Evolutionary conservation across 1,140 invertebrate genomes (phyloP).

Genomic region (Cherax destructor): DNA sequence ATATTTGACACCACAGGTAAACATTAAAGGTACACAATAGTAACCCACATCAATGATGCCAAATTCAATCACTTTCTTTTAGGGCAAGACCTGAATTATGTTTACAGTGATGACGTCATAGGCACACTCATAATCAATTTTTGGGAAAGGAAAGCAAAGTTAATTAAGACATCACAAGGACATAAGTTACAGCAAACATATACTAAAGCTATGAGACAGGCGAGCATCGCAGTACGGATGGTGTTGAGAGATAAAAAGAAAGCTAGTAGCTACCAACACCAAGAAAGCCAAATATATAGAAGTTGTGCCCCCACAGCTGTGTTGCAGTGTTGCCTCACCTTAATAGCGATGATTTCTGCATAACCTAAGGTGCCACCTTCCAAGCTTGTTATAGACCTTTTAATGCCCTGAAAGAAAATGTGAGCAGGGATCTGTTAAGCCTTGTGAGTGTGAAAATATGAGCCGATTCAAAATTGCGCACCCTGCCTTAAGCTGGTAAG

Average conservation of each 20-base stretch:
- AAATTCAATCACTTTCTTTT: not conserved
- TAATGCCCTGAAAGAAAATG: conserved; percentile 81
- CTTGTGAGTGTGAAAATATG: not conserved
- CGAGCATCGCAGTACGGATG: not conserved
- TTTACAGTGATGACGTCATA: not conserved
- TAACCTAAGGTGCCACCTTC: conserved; percentile 90
- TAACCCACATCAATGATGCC: too few species aligned
- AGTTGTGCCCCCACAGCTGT: not conserved
- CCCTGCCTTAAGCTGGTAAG: too few species aligned
- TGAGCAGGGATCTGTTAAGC: conserved; percentile 1
- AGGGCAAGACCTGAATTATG: not conserved
- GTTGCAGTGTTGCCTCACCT: conserved; percentile 80
- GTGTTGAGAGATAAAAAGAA: too few species aligned
- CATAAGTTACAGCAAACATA: not conserved
- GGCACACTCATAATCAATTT: not conserved
- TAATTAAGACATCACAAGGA: not conserved
- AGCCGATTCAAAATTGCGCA: too few species aligned
- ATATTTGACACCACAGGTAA: not conserved
- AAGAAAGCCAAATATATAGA: not conserved
- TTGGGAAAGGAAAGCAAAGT: not conserved
- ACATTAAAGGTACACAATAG: not conserved
- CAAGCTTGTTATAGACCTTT: conserved; percentile 93
- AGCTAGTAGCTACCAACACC: not conserved
- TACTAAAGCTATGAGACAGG: not conserved
- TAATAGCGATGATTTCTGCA: conserved; percentile 95